Evolutionary conservation across 1,140 invertebrate species (phyloP), one percentile per base, ranked within the genome.

Genomic region (Drosophila watanabei): DNA sequence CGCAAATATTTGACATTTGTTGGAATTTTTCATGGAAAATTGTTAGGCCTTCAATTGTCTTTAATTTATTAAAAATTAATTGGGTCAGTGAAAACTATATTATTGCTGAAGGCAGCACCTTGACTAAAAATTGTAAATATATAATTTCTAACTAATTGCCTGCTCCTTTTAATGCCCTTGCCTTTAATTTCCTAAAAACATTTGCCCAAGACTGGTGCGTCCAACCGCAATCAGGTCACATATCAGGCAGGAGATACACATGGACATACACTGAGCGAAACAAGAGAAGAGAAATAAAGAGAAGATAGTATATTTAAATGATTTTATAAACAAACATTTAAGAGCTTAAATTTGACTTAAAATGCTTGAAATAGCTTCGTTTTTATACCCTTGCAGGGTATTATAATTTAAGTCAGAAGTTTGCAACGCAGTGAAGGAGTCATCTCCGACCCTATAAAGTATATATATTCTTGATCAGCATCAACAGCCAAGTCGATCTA

Each of bases 141-240:
- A 37, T 68, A 32, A 16, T 9, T 72, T 58, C 6, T 1, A 13
- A 37, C 37, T 56, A 57, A 56, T 69, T 68, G 63, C 10, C 33
- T 16, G 16, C n/a, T 56, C 18, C 24, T 24, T 46, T 46, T 30
- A 43, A 45, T 16, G 11, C 4, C 51, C 56, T 49, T 33, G 65
- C 56, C 37, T 48, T 58, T 45, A 28, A 13, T 33, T 72, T 70
- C 64, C 69, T 28, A 56, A 71, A 58, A 58, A 54, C 51, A 72
- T 71, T 72, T 13, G 24, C 24, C 33, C 39, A 72, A 71, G 69
- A 41, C 35, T 48, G 9, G 28, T 20, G 16, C 32, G 20, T 60
- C 18, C 18, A 49, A 68, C 70, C 70, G 37, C 70, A 73, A 72
- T 72, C 52, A 72, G 70, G 70, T 73, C 70, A 73, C 28, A 43